These are phyloP conservation scores for Chondrilla cf. caribensis DNA, from an alignment of 37 sponge, comb jelly and placozoan genomes.

Conservation along the genomic window DNA sequence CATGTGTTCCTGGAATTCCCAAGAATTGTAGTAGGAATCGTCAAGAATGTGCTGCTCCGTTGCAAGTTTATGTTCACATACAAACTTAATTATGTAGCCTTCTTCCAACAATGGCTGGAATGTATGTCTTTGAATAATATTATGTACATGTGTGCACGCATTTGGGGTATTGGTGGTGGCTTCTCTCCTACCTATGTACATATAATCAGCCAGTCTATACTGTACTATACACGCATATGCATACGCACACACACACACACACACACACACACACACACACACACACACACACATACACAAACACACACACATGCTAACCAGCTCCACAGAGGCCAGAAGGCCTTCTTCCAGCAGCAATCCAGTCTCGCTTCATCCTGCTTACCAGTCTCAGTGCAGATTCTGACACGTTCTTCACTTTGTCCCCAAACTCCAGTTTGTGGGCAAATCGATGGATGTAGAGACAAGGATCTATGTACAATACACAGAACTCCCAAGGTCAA, in stretches of 20 bases:
- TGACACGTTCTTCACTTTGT: constrained; percentile 89
- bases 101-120: too few species aligned
- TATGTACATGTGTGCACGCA: too few species aligned
- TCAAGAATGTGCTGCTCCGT: too few species aligned
- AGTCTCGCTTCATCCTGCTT: constrained; percentile 97
- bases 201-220: too few species aligned
- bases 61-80: too few species aligned
- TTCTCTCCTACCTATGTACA: too few species aligned
- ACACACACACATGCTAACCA: constrained; percentile 46
- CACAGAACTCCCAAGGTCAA: not conserved
- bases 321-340: constrained; percentile 99
- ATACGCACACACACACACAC: constrained; percentile 11
- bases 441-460: constrained; percentile 98
- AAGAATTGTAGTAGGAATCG: too few species aligned
- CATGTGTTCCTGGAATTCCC: too few species aligned
- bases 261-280: constrained; percentile 19
- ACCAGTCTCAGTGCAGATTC: constrained; percentile 93
- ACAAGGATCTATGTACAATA: constrained; percentile 80
- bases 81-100: too few species aligned
- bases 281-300: constrained; percentile 19
- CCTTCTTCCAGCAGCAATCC: constrained; percentile 95
- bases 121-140: too few species aligned
- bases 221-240: constrained; percentile 7
- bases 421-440: constrained; percentile 90
- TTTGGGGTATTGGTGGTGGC: too few species aligned